Percentiles rank a stretch among this genome's conserved stretches.
Evolutionary conservation across 1,140 invertebrate genomes (phyloP).

Genomic region (Cyrtorhinus lividipennis): DNA sequence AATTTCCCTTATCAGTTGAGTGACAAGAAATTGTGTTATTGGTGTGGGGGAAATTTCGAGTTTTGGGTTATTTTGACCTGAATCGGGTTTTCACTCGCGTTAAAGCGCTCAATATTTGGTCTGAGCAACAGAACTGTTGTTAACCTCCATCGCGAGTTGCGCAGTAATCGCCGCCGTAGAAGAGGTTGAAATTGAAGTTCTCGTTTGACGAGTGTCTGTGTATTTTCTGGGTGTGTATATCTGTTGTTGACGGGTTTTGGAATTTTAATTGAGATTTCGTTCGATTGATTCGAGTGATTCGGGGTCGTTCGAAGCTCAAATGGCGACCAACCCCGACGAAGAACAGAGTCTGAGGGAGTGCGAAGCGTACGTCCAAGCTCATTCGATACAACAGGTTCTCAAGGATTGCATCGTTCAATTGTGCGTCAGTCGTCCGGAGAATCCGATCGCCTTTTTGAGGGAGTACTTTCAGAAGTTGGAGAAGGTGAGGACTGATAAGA

Average conservation of each 20-base stretch:
- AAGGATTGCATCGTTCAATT: constrained; percentile 98
- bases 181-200: too few species aligned
- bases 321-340: constrained; percentile 56
- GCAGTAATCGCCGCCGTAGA: neutral
- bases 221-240: too few species aligned
- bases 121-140: too few species aligned
- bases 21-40: too few species aligned
- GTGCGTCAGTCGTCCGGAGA: constrained; percentile 90
- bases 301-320: constrained; percentile 26
- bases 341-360: constrained; percentile 82
- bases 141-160: too few species aligned
- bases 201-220: neutral
- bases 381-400: constrained; percentile 86
- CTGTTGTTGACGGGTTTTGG: neutral
- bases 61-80: too few species aligned
- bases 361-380: constrained; percentile 85
- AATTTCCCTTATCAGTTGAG: too few species aligned
- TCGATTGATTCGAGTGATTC: neutral
- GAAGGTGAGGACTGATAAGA: constrained; percentile 60
- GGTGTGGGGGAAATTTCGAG: too few species aligned
- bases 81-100: too few species aligned
- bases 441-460: constrained; percentile 86
- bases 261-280: neutral
- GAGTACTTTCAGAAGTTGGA: constrained; percentile 97
- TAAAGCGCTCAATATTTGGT: too few species aligned